A percentile compares a stretch with the other conserved stretches of the same genome.
Evolutionary conservation across 2,113 vertebrate genomes (phyloP).

Genomic region (Trematomus loennbergii): DNA sequence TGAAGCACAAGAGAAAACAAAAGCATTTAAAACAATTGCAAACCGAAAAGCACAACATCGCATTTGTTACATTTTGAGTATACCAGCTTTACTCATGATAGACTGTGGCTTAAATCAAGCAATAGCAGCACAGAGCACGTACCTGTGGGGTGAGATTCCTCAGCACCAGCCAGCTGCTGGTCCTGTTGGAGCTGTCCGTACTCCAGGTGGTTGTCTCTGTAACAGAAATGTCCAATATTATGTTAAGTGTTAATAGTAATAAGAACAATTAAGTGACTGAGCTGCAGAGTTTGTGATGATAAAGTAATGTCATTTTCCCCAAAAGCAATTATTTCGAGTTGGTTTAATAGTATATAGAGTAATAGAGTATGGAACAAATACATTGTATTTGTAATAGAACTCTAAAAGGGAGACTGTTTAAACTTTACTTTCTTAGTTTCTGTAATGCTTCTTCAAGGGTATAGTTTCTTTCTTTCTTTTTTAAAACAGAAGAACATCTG

Average conservation of each 20-base stretch:
- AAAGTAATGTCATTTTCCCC: background rate
- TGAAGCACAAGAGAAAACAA: slow-evolving; percentile 59
- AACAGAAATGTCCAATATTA: slow-evolving; percentile 7
- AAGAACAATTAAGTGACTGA: background rate
- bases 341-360: background rate
- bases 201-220: slow-evolving; percentile 95
- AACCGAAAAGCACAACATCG: background rate
- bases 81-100: background rate
- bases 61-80: background rate
- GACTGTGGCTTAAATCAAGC: background rate
- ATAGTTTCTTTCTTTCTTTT: background rate
- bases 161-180: slow-evolving; percentile 98
- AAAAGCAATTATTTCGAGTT: background rate
- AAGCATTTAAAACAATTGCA: background rate
- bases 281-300: background rate
- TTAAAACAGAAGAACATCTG: background rate
- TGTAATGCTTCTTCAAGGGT: background rate
- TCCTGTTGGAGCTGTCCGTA: slow-evolving; percentile 94
- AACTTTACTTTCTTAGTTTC: background rate
- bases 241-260: background rate
- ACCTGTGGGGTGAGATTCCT: slow-evolving; percentile 99
- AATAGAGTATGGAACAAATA: background rate
- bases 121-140: slow-evolving; percentile 20
- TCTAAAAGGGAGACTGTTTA: background rate
- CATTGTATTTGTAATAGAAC: background rate